Evolutionary conservation across 2,113 vertebrate genomes (phyloP).

Genomic region (Onychorhynchus coronatus): DNA sequence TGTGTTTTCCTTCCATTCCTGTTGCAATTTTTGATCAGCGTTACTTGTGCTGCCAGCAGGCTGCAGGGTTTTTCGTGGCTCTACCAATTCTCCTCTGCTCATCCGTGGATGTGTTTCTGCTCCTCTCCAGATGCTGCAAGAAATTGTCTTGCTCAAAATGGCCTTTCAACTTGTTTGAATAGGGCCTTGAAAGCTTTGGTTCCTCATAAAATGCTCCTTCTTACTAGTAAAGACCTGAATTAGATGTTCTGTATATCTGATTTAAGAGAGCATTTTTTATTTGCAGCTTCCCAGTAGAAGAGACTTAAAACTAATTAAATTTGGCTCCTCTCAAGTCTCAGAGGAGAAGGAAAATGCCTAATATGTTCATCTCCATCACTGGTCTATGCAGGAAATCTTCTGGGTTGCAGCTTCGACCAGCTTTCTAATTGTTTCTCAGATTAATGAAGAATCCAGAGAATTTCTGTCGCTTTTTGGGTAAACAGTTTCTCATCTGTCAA

Average conservation of each 20-base stretch:
- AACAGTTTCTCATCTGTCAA: not conserved
- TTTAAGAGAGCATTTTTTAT: not conserved
- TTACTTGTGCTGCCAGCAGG: not conserved
- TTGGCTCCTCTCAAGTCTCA: not conserved
- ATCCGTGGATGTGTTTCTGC: rapidly evolving
- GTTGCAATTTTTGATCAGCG: not conserved
- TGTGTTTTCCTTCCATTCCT: not conserved
- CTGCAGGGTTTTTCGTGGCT: not conserved
- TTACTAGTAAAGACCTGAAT: not conserved
- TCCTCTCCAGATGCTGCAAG: not conserved
- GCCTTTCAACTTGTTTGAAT: not conserved
- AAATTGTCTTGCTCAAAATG: not conserved
- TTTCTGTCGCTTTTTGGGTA: not conserved
- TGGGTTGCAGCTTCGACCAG: not conserved
- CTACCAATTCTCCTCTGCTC: not conserved
- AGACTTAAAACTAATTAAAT: slow-evolving; percentile 36
- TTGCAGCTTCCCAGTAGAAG: not conserved
- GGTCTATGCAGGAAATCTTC: not conserved
- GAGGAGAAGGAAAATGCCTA: not conserved
- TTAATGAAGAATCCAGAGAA: not conserved
- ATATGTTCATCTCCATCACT: not conserved
- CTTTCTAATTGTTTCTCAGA: not conserved
- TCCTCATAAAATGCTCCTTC: not conserved
- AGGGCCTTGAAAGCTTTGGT: not conserved
- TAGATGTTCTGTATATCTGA: not conserved